Evolutionary conservation across 2,113 vertebrate genomes (phyloP).

Genomic region (Aepyceros melampus): DNA sequence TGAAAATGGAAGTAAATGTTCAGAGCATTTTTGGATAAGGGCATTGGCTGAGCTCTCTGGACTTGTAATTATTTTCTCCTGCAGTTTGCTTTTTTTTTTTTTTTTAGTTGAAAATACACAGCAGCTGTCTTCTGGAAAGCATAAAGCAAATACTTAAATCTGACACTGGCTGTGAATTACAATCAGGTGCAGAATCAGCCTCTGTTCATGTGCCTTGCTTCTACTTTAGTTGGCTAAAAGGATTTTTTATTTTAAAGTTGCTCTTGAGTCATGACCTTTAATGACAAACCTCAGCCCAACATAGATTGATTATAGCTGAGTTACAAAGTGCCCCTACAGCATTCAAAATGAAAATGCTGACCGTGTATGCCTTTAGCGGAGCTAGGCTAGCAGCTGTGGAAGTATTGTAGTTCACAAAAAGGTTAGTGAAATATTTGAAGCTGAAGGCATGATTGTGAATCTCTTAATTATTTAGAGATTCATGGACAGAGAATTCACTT

Average conservation of each 20-base stretch:
- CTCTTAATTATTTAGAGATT: conserved; percentile 6
- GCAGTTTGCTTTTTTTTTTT: conserved; percentile 2
- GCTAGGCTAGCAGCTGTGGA: conserved; percentile 22
- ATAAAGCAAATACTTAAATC: conserved; percentile 16
- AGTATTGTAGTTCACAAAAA: neutral
- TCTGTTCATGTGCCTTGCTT: neutral
- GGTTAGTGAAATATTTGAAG: neutral
- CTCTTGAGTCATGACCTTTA: conserved; percentile 52
- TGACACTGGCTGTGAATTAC: conserved; percentile 28
- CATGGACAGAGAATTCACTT: neutral
- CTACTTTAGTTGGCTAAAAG: conserved; percentile 14
- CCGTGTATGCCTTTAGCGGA: neutral
- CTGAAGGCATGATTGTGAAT: conserved; percentile 13
- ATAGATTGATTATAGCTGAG: conserved; percentile 57
- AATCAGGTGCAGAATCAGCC: conserved; percentile 21
- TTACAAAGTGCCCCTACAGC: conserved; percentile 18
- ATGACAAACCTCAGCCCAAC: conserved; percentile 42
- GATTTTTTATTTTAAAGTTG: conserved; percentile 36
- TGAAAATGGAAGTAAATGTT: conserved; percentile 2
- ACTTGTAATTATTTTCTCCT: conserved; percentile 40
- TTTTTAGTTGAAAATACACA: conserved; percentile 23
- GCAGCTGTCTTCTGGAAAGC: neutral
- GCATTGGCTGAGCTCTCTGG: neutral
- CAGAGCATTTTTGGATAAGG: neutral
- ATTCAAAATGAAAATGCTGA: conserved; percentile 59